A percentile compares a stretch with the other conserved stretches of the same genome.
Evolutionary conservation across 2,888 invertebrate genomes (phyloP).

Genomic region (Athetis lepigone): DNA sequence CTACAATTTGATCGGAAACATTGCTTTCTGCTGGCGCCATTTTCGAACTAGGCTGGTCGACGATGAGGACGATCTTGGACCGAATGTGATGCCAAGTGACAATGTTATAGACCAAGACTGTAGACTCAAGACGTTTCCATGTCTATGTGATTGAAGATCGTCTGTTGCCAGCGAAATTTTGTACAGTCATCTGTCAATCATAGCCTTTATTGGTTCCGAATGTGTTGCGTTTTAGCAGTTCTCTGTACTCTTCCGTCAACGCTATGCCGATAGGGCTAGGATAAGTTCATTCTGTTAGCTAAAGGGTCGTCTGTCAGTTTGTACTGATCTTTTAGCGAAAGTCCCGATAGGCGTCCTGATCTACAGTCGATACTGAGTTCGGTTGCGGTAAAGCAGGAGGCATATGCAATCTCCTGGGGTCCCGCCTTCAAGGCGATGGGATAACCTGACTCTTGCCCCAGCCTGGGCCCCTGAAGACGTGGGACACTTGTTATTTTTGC

Average conservation of each 20-base stretch:
- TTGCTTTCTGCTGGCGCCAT: not conserved
- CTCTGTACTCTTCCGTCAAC: constrained; percentile 41
- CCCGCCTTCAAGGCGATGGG: constrained; percentile 45
- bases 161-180: constrained; percentile 38
- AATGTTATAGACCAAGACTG: not conserved
- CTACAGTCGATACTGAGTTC: not conserved
- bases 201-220: constrained; percentile 23
- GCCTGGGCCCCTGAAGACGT: constrained; percentile 30
- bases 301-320: constrained; percentile 11
- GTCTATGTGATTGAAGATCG: constrained; percentile 1
- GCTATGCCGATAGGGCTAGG: constrained; percentile 7
- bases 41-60: not conserved
- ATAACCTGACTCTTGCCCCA: constrained; percentile 41
- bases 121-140: not conserved
- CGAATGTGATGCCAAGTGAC: not conserved
- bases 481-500: constrained; percentile 42
- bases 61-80: not conserved
- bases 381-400: constrained; percentile 13
- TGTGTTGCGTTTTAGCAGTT: constrained; percentile 40
- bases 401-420: constrained; percentile 22
- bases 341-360: constrained; percentile 16
- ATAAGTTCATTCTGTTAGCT: constrained; percentile 13
- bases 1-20: not conserved
- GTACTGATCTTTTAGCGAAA: constrained; percentile 3
- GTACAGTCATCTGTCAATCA: constrained; percentile 27